Evolutionary conservation across 2,888 invertebrate genomes (phyloP).

Genomic region (Neocrepidodera transversa): DNA sequence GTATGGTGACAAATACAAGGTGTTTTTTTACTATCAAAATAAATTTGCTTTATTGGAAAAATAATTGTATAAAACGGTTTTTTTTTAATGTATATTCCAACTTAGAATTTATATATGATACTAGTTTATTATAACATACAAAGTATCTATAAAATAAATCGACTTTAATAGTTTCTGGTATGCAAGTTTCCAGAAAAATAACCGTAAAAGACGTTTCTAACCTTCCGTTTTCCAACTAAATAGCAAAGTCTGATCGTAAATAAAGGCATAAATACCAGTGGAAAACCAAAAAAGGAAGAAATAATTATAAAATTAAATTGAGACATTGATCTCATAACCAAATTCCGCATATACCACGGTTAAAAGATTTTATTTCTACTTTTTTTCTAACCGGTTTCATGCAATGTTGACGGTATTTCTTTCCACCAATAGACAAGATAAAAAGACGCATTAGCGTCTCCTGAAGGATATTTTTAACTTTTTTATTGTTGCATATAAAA

Average conservation of each 20-base stretch:
- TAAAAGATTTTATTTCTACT: slow-evolving; percentile 12
- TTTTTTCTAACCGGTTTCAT: slow-evolving; percentile 13
- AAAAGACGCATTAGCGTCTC: not conserved
- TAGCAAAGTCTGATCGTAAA: slow-evolving; percentile 3
- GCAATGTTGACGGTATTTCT: slow-evolving; percentile 14
- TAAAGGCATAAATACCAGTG: not conserved
- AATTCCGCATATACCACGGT: slow-evolving; percentile 15
- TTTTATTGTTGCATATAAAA: no score
- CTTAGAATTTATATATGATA: no score
- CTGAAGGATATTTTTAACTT: not conserved
- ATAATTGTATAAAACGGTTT: no score
- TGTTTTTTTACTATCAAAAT: not conserved
- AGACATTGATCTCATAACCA: slow-evolving; percentile 14
- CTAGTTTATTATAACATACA: no score
- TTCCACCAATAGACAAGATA: not conserved
- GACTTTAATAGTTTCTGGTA: slow-evolving; percentile 20
- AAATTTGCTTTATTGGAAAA: no score
- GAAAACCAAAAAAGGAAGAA: slow-evolving; percentile 5
- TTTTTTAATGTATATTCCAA: no score
- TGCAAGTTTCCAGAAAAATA: slow-evolving; percentile 14
- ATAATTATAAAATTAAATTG: slow-evolving; percentile 19
- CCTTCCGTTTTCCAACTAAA: not conserved
- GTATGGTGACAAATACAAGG: not conserved
- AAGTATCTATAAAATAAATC: not conserved
- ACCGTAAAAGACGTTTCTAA: slow-evolving; percentile 1